Evolutionary conservation across 2,888 invertebrate species (phyloP), one percentile per base, ranked within the genome.

Genomic region (Palloptera scutellata): DNA sequence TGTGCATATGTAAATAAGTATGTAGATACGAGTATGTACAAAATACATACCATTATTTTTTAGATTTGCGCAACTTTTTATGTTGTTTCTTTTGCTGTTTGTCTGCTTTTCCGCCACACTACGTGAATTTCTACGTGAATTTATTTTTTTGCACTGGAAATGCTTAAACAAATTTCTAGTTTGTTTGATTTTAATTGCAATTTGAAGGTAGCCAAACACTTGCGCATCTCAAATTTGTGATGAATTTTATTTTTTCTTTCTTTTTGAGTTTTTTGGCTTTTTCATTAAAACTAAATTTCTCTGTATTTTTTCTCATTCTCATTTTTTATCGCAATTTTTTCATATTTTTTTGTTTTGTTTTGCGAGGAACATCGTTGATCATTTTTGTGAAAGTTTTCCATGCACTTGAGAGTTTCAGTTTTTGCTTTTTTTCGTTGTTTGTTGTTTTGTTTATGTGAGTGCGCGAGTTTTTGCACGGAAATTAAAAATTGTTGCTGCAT

Each of bases 171-270:
- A 70, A 68, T 70, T 70, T 70, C 66, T 70, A 70, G 70, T 70
- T 70, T 70, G 70, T 70, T 70, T 70, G 70, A 70, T 70, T 68
- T 68, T 70, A 70, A 70, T 70, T 70, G 70, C 70, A 70, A 70
- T 70, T 70, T 70, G 70, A 66, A 68, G 70, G 70, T 66, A 69
- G 66, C 58, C 59, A 70, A 66, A 62, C 64, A 60, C 69, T 63
- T 66, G 57, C 45, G 52, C 53, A 54, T 54, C 41, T 40, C 42
- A 43, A 52, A 41, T 58, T 68, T 68, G 52, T 41, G 55, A 54
- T 58, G 20, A 30, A 17, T 45, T 41, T 54, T 17, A 57, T 41
- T 41, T 10, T 60, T 43, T 55, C 41, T 55, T 40, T 55, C 9
- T 60, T 63, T 57, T 60, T 54, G 43, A 17, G 41, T 19, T 40